These are phyloP conservation scores for Rhizomys pruinosus DNA, from an alignment of 2,113 vertebrate genomes.

Conservation along the genomic window DNA sequence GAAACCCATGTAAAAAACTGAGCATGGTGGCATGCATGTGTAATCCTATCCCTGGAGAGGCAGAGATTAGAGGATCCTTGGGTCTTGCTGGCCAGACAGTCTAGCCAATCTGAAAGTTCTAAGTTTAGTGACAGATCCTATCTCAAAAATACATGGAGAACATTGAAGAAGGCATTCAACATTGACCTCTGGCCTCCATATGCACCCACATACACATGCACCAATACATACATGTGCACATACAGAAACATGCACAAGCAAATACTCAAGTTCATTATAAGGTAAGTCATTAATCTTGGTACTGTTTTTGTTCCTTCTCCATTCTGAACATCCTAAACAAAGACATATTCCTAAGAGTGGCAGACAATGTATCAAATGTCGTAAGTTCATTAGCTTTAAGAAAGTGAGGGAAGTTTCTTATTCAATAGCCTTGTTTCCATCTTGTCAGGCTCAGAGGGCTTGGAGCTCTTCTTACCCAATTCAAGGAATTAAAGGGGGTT, in stretches of 20 bases:
- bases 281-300: slow-evolving; percentile 66
- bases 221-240: neutral
- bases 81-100: neutral
- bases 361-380: slow-evolving; percentile 78
- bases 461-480: neutral
- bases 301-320: slow-evolving; percentile 72
- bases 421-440: slow-evolving; percentile 8
- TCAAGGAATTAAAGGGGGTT: neutral
- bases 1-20: neutral
- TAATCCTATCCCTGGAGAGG: neutral
- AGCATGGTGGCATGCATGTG: neutral
- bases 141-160: neutral
- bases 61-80: neutral
- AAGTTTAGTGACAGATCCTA: neutral
- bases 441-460: neutral
- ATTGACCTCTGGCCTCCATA: neutral
- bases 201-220: neutral
- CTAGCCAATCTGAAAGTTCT: neutral
- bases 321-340: slow-evolving; percentile 80
- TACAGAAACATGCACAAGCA: neutral
- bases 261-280: slow-evolving; percentile 65
- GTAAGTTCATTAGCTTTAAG: slow-evolving; percentile 80
- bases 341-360: slow-evolving; percentile 84
- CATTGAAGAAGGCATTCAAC: neutral
- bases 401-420: slow-evolving; percentile 81